Percentiles rank a stretch among this genome's conserved stretches.
phyloP scores from a whole-genome alignment of 2,888 invertebrate genomes.

The Carabus problematicus region DNA sequence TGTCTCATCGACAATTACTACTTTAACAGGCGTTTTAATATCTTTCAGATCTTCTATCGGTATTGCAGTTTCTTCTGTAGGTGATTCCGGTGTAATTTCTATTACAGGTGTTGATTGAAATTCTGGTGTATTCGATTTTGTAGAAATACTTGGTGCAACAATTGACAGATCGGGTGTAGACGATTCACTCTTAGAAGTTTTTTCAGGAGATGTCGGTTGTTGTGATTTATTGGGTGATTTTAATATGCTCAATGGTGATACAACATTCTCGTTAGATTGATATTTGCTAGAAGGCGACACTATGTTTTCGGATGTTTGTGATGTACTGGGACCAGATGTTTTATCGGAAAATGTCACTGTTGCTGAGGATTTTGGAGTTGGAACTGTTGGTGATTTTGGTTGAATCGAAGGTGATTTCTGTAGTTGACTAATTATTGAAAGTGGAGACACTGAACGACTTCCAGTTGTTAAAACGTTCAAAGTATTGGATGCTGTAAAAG shows the following conservation, averaged over 20 bases:
- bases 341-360: slow-evolving; percentile 30
- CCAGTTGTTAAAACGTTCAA: slow-evolving; percentile 9
- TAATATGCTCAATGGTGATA: too few species aligned
- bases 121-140: slow-evolving; percentile 29
- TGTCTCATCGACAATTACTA: slow-evolving; percentile 45
- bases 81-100: slow-evolving; percentile 32
- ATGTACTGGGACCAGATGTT: slow-evolving; percentile 25
- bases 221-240: too few species aligned
- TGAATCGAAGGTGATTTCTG: slow-evolving; percentile 26
- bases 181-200: neutral
- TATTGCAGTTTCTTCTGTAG: slow-evolving; percentile 20
- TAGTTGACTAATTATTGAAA: slow-evolving; percentile 18
- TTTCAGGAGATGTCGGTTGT: slow-evolving; percentile 17
- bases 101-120: neutral
- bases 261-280: slow-evolving; percentile 18
- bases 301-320: neutral
- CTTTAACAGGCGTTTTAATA: slow-evolving; percentile 19
- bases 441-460: slow-evolving; percentile 34
- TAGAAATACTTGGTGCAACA: slow-evolving; percentile 20
- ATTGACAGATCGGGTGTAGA: slow-evolving; percentile 33
- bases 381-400: slow-evolving; percentile 43
- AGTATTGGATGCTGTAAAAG: slow-evolving; percentile 25
- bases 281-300: slow-evolving; percentile 18
- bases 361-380: slow-evolving; percentile 35
- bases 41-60: slow-evolving; percentile 27